Evolutionary conservation across 2,888 invertebrate genomes (phyloP).

Genomic region (Eupeodes latifasciatus): DNA sequence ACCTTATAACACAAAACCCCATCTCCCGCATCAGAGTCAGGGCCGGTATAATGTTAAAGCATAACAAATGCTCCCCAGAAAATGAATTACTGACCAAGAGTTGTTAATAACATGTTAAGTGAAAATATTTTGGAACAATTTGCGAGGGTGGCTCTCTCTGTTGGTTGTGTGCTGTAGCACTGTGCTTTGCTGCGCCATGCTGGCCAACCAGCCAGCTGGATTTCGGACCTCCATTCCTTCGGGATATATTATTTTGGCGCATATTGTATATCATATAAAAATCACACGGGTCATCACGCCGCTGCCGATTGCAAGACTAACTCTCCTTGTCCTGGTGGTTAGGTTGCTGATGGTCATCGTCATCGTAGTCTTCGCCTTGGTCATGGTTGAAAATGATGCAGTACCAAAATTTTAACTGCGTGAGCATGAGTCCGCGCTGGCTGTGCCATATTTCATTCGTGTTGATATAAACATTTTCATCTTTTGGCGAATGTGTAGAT

Average conservation of each 20-base stretch:
- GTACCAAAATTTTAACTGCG: slow-evolving; percentile 64
- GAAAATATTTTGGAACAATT: slow-evolving; percentile 78
- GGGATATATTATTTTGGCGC: slow-evolving; percentile 42
- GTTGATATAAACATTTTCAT: slow-evolving; percentile 71
- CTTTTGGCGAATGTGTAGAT: slow-evolving; percentile 34
- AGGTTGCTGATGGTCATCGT: slow-evolving; percentile 2
- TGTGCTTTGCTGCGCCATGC: too few species aligned
- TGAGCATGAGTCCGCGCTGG: slow-evolving; percentile 62
- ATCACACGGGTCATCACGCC: slow-evolving; percentile 63
- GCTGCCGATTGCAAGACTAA: slow-evolving; percentile 34
- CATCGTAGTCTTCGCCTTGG: slow-evolving; percentile 14
- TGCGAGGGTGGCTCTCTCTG: slow-evolving; percentile 77
- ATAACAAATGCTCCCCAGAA: slow-evolving; percentile 76
- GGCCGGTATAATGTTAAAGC: slow-evolving; percentile 47
- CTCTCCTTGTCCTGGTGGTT: background rate
- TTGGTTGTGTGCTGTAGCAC: background rate
- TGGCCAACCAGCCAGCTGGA: too few species aligned
- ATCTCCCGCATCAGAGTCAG: background rate
- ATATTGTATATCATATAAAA: slow-evolving; percentile 56
- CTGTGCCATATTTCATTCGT: slow-evolving; percentile 70
- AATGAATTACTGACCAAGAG: slow-evolving; percentile 76
- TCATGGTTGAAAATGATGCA: slow-evolving; percentile 56
- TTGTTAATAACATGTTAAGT: slow-evolving; percentile 78
- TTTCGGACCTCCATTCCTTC: slow-evolving; percentile 28
- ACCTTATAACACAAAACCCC: background rate